These are phyloP conservation scores for Alaudala cheleensis DNA, from an alignment of 2,113 vertebrate genomes.

Conservation along the genomic window DNA sequence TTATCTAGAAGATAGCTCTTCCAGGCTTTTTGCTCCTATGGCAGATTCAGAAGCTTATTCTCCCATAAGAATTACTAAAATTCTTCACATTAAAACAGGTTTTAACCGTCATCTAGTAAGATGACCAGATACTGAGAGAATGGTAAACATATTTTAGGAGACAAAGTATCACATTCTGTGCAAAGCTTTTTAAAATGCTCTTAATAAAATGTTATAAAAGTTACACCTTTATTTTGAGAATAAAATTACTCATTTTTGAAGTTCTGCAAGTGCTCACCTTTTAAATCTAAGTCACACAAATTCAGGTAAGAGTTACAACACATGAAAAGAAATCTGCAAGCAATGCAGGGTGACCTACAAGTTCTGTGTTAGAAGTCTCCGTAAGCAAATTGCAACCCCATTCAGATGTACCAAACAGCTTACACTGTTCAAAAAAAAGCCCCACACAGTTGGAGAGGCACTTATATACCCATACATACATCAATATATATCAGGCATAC, in stretches of 20 bases:
- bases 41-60: neutral
- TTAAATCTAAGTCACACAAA: neutral
- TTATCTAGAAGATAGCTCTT: neutral
- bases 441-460: neutral
- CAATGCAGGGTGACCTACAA: neutral
- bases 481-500: neutral
- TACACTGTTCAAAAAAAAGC: neutral
- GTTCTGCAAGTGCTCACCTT: neutral
- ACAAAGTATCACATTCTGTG: neutral
- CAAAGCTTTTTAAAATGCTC: neutral
- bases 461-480: neutral
- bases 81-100: neutral
- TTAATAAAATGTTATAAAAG: neutral
- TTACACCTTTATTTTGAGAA: neutral
- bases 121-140: neutral
- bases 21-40: neutral
- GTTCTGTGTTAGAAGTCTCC: neutral
- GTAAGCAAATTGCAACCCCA: neutral
- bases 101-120: neutral
- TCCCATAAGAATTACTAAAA: neutral
- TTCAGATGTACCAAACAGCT: neutral
- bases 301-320: neutral
- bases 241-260: neutral
- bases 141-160: neutral
- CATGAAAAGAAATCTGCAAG: neutral